Conservation (phyloP, 2,888 invertebrate genomes). For the Marronus borbonicus region DNA sequence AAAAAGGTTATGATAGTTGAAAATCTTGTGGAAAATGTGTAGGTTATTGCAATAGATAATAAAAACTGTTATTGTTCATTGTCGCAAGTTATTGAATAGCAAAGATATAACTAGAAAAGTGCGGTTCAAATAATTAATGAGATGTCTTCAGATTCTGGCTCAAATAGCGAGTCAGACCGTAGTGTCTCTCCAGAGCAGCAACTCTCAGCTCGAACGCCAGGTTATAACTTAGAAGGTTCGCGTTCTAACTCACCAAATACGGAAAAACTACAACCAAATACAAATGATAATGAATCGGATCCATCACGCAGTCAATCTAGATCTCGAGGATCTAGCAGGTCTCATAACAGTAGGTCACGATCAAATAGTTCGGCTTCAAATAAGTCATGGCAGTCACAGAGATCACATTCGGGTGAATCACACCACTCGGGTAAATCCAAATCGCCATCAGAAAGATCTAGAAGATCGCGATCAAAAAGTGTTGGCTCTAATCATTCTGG, state of each 20-base stretch:
- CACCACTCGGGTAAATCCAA: slow-evolving; percentile 50
- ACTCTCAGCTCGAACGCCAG: slow-evolving; percentile 69
- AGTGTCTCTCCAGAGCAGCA: slow-evolving; percentile 65
- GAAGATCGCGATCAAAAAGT: slow-evolving; percentile 57
- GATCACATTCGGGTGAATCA: slow-evolving; percentile 52
- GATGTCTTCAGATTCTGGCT: slow-evolving; percentile 71
- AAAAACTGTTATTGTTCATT: too few relatives aligned
- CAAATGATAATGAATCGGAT: slow-evolving; percentile 33
- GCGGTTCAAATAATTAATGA: too few relatives aligned
- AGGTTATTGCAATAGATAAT: too few relatives aligned
- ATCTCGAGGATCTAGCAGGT: slow-evolving; percentile 49
- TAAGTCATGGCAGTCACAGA: slow-evolving; percentile 52
- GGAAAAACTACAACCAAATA: slow-evolving; percentile 28
- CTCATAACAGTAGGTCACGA: slow-evolving; percentile 51
- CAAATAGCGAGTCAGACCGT: slow-evolving; percentile 67
- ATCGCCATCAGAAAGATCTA: slow-evolving; percentile 53
- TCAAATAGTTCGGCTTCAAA: slow-evolving; percentile 54
- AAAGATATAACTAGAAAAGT: too few relatives aligned
- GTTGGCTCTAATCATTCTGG: slow-evolving; percentile 58
- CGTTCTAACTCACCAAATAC: slow-evolving; percentile 55
- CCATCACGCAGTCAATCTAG: slow-evolving; percentile 48
- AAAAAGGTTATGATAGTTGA: too few relatives aligned
- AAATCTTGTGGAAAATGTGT: too few relatives aligned
- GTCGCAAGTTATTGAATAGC: too few relatives aligned
- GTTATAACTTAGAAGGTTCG: slow-evolving; percentile 65